Base-by-base conservation (phyloP, 1,140 invertebrate genomes). In the Telenomus remus region DNA sequence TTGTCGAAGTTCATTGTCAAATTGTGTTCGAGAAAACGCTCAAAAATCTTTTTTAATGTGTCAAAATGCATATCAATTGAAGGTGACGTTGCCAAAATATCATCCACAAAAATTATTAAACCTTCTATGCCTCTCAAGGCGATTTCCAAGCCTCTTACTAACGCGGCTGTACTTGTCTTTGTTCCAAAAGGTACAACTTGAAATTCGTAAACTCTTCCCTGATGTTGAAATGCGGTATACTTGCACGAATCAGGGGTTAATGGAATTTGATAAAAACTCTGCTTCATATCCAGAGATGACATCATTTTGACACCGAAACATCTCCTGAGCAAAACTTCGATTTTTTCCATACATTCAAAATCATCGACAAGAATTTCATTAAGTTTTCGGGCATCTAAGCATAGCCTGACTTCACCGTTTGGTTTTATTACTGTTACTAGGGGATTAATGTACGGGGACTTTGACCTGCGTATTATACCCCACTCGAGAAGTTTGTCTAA, bases 201-300 rank as follows among this genome's bases (percentile, higher is more conserved):
- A 39, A 39, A 39, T 39, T 39, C 37, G 9, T 39, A n/a, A 27
- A 27, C n/a, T n/a, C 9, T 9, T 4, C 80, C 79, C 61, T 82
- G 61, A 51, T 81, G 79, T 1, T 75, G 55, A 51, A 85, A 87
- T 0, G 43, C 54, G 2, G 27, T 57, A 15, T 57, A 57, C n/a
- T 57, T 13, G 4, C 12, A 57, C 1, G 59, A 63, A 37, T 37
- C 33, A 9, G 33, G 39, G 19, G 44, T 42, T 9, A 63, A 14
- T 6, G 49, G 39, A 4, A 63, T 16, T 19, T 53, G 59, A 48
- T 37, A 53, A 37, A 44, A 63, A 47, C 59, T 63, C 10, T 44
- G 49, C 10, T 51, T 10, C 13, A 63, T n/a, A 14, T 63, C 59
- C 15, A 61, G 15, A 42, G 48, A 39, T 0, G 47, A 61, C 59